These are phyloP conservation scores for Calliphora vomitoria DNA, from an alignment of 2,888 invertebrate genomes.

Conservation along the genomic window DNA sequence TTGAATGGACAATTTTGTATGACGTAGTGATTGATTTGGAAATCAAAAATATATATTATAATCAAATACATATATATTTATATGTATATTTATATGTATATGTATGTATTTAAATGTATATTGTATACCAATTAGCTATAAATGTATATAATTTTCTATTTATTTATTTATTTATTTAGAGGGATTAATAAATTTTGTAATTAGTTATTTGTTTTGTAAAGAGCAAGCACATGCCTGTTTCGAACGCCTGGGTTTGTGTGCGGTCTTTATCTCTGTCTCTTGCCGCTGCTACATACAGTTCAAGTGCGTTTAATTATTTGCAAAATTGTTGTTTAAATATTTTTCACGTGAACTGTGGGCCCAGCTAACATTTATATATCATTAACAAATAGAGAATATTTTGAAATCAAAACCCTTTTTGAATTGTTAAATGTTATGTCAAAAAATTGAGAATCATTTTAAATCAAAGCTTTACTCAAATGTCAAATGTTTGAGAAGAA, in stretches of 20 bases:
- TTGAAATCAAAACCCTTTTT: too few species aligned
- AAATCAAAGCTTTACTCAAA: too few species aligned
- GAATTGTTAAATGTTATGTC: too few species aligned
- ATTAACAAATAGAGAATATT: too few species aligned
- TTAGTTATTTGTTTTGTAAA: constrained; percentile 58
- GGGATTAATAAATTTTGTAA: constrained; percentile 67
- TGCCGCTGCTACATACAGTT: constrained; percentile 1
- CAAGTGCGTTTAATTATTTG: constrained; percentile 49
- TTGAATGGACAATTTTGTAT: constrained; percentile 53
- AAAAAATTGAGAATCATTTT: too few species aligned
- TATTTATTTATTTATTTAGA: constrained; percentile 38
- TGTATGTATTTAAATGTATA: not conserved
- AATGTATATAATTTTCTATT: not conserved
- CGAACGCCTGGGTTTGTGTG: not conserved
- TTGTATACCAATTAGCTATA: not conserved
- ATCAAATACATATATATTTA: not conserved
- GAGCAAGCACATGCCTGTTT: not conserved
- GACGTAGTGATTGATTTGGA: constrained; percentile 69
- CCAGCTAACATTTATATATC: too few species aligned
- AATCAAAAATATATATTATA: constrained; percentile 5
- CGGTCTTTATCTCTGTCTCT: constrained; percentile 18
- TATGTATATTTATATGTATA: not conserved
- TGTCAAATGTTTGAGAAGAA: too few species aligned
- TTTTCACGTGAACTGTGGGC: not conserved
- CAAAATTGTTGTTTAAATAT: constrained; percentile 43